phyloP scores from a whole-genome alignment of 2,888 invertebrate species.

The Cantharis nigra region DNA sequence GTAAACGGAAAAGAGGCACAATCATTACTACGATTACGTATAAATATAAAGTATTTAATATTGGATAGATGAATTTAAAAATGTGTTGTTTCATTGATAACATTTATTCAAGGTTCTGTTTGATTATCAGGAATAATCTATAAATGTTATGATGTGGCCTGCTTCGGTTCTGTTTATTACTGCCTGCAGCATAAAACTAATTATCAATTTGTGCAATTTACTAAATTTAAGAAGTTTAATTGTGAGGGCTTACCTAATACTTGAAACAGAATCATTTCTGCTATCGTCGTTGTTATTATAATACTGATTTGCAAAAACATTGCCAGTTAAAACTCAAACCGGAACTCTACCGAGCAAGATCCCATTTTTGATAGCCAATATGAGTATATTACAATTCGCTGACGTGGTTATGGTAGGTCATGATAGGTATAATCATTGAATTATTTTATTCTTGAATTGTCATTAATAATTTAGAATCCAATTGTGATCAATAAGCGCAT shows the following conservation, averaged over 20 bases:
- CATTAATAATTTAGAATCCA: neutral
- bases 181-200: neutral
- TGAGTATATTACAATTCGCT: neutral
- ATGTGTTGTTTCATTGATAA: neutral
- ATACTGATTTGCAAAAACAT: neutral
- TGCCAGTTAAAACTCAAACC: neutral
- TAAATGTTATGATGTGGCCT: neutral
- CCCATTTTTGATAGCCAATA: neutral
- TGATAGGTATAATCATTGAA: neutral
- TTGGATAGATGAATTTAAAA: neutral
- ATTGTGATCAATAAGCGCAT: neutral
- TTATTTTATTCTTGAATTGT: neutral
- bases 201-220: neutral
- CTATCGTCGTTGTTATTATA: neutral
- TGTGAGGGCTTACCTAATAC: neutral
- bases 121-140: neutral
- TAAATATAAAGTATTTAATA: neutral
- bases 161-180: neutral
- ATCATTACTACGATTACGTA: neutral
- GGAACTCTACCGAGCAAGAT: neutral
- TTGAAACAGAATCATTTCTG: neutral
- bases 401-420: neutral
- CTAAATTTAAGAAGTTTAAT: neutral
- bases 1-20: neutral
- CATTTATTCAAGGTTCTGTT: neutral